A percentile compares a stretch with the other conserved stretches of the same genome.
These are phyloP conservation scores for Dexiosoma caninum DNA, from an alignment of 2,888 invertebrate species.

Conservation along the genomic window DNA sequence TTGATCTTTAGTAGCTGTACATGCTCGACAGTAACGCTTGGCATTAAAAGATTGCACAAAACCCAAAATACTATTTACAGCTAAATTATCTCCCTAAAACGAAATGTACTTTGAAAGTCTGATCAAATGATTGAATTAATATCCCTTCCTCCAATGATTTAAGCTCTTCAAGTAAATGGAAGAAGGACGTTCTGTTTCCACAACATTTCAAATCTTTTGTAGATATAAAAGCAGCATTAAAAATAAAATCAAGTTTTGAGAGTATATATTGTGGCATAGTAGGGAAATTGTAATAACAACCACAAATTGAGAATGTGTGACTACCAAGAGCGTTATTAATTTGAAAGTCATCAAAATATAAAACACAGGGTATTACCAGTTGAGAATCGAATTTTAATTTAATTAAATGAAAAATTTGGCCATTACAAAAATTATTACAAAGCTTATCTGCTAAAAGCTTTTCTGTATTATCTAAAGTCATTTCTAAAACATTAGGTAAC, in stretches of 20 bases:
- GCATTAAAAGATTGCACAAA: conserved; percentile 23
- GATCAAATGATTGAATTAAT: neutral
- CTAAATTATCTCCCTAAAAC: neutral
- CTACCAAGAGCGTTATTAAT: conserved; percentile 33
- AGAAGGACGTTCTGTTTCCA: conserved; percentile 54
- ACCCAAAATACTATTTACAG: conserved; percentile 12
- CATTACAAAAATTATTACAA: no score
- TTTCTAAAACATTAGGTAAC: no score
- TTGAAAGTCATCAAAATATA: conserved; percentile 41
- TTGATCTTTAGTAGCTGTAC: neutral
- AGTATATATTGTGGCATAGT: conserved; percentile 59
- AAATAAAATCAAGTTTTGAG: conserved; percentile 58
- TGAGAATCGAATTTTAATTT: neutral
- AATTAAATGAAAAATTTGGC: conserved; percentile 18
- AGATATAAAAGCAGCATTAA: conserved; percentile 57
- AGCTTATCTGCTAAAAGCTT: no score
- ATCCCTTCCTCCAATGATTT: conserved; percentile 45
- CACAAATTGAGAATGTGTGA: conserved; percentile 31
- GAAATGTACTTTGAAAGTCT: conserved; percentile 1
- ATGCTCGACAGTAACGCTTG: neutral
- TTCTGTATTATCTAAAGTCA: no score
- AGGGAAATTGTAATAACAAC: conserved; percentile 31
- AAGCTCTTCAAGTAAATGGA: conserved; percentile 56
- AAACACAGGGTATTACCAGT: no score
- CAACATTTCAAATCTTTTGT: conserved; percentile 56